Evolutionary conservation across 2,888 invertebrate species (phyloP).

Genomic region (Cataglyphis cursor): DNA sequence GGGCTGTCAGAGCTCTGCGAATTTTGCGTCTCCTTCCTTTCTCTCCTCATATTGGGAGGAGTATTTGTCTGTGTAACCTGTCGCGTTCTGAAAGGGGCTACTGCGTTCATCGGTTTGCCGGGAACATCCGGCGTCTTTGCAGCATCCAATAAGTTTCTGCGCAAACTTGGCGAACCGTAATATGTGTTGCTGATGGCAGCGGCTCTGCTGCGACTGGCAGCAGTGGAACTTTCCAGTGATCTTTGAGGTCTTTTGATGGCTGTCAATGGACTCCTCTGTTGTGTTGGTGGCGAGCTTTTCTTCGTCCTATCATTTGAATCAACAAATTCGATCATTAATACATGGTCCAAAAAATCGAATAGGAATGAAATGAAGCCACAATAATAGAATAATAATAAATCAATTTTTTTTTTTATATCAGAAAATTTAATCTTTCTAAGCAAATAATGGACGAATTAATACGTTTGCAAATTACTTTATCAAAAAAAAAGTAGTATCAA

Average conservation of each 20-base stretch:
- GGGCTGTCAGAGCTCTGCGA: constrained; percentile 82
- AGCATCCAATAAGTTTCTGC: constrained; percentile 88
- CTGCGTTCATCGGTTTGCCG: constrained; percentile 72
- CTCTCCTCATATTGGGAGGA: constrained; percentile 71
- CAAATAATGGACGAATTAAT: not conserved
- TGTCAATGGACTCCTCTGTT: constrained; percentile 78
- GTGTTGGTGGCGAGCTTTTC: constrained; percentile 82
- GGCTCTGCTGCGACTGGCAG: constrained; percentile 84
- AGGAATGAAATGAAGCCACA: not conserved
- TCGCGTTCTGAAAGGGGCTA: constrained; percentile 69
- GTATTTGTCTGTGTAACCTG: constrained; percentile 71
- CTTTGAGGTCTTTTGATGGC: constrained; percentile 79
- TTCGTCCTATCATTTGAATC: constrained; percentile 69
- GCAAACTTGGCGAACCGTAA: constrained; percentile 86
- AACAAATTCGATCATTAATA: not conserved
- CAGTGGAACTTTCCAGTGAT: constrained; percentile 84
- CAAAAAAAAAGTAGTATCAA: not conserved
- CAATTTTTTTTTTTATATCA: not conserved
- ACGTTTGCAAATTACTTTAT: not conserved
- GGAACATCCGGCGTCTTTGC: constrained; percentile 88
- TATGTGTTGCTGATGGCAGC: constrained; percentile 83
- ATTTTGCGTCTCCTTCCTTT: constrained; percentile 79
- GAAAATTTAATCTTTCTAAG: not conserved
- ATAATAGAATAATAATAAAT: not conserved
- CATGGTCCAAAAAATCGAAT: not conserved